phyloP scores from a whole-genome alignment of 2,888 invertebrate species.

The Dendrolimus houi region DNA sequence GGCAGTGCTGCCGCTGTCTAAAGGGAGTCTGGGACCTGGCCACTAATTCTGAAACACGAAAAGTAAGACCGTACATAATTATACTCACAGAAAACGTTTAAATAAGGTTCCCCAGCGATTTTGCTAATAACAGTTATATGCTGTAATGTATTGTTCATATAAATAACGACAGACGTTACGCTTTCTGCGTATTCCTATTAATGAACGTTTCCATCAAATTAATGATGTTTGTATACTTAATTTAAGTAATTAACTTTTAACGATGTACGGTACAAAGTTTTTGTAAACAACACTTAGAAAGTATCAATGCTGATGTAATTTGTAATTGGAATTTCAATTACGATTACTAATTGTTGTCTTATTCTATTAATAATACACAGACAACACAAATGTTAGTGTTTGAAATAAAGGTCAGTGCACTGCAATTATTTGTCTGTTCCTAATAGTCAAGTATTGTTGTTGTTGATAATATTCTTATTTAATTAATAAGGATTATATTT shows the following conservation, averaged over 20 bases:
- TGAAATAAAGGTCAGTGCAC: not conserved
- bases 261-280: not conserved
- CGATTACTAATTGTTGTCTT: not conserved
- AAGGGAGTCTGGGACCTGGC: too few species aligned
- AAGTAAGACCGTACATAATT: too few species aligned
- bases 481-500: too few species aligned
- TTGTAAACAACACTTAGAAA: not conserved
- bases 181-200: not conserved
- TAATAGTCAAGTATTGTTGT: too few species aligned
- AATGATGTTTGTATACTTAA: not conserved
- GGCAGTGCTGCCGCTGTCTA: too few species aligned
- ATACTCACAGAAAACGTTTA: too few species aligned
- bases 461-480: too few species aligned
- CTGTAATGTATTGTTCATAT: not conserved
- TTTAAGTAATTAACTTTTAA: not conserved
- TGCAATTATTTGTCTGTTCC: too few species aligned
- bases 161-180: not conserved
- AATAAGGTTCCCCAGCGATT: too few species aligned
- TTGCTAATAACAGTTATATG: too few species aligned
- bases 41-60: too few species aligned
- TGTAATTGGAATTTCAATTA: not conserved
- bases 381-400: not conserved
- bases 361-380: not conserved
- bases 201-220: not conserved
- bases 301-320: not conserved